Conservation (phyloP, 2,797 vertebrate species). For the Poeciliopsis infans region DNA sequence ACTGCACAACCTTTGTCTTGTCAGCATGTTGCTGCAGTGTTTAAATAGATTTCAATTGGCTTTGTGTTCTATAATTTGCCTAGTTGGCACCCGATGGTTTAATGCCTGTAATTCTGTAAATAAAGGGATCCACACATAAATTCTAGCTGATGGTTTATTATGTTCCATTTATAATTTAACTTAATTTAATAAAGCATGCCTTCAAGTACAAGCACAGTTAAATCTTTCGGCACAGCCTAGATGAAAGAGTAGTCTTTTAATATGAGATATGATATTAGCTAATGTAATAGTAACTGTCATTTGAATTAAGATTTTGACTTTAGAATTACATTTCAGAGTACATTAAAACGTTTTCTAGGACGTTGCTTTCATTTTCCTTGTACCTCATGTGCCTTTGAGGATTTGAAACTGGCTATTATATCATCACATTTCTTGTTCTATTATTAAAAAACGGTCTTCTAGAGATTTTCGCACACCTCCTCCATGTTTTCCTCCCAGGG, state of each 20-base stretch:
- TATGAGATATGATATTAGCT: not conserved
- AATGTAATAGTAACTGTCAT: not conserved
- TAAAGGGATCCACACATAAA: not conserved
- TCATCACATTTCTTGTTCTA: conserved; percentile 5
- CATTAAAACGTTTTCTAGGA: not conserved
- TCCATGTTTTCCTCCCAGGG: conserved; percentile 18
- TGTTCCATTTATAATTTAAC: not conserved
- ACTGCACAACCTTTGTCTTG: not conserved
- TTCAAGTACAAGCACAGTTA: not conserved
- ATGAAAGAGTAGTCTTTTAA: not conserved
- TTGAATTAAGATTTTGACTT: not conserved
- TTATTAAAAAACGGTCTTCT: conserved; percentile 17
- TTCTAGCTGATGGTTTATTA: not conserved
- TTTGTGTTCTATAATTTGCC: not conserved
- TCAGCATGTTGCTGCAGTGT: not conserved
- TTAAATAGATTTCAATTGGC: not conserved
- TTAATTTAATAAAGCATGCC: not conserved
- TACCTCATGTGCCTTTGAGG: not conserved
- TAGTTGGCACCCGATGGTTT: not conserved
- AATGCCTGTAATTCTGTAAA: not conserved
- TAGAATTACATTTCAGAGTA: not conserved
- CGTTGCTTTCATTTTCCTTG: not conserved
- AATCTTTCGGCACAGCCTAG: not conserved
- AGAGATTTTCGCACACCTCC: conserved; percentile 23
- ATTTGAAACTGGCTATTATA: not conserved